phyloP scores from a whole-genome alignment of 2,797 vertebrate genomes.

The Pagetopsis macropterus region DNA sequence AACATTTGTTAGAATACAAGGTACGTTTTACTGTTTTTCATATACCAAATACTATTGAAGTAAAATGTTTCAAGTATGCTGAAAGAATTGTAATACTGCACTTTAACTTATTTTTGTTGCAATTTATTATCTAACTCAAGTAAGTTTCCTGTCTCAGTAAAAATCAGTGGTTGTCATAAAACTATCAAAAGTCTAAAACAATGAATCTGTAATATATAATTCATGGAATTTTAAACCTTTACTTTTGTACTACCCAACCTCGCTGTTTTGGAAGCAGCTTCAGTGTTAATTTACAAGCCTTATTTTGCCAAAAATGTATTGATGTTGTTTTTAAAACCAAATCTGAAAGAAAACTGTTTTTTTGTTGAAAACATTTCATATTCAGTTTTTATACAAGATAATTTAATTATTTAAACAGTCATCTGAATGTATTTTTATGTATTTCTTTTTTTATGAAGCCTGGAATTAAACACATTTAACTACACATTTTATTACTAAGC shows the following conservation, averaged over 20 bases:
- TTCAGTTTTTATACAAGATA: constrained; percentile 23
- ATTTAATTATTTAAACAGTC: constrained; percentile 42
- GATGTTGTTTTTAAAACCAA: constrained; percentile 34
- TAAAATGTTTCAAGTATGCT: constrained; percentile 23
- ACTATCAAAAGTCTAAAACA: background rate
- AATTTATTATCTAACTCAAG: background rate
- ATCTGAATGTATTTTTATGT: constrained; percentile 17
- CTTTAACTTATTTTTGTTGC: constrained; percentile 58
- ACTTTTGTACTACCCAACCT: background rate
- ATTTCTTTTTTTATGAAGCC: background rate
- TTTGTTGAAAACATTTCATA: constrained; percentile 42
- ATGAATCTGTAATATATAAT: background rate
- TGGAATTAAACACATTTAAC: constrained; percentile 1
- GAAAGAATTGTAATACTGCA: constrained; percentile 58
- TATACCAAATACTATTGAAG: constrained; percentile 20
- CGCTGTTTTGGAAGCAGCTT: constrained; percentile 9
- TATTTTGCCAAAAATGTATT: constrained; percentile 26
- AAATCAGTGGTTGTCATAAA: background rate
- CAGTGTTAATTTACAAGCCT: constrained; percentile 12
- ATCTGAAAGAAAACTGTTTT: constrained; percentile 31
- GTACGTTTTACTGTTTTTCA: constrained; percentile 18
- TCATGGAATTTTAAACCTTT: background rate
- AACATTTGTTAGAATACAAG: constrained; percentile 5
- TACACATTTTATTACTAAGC: background rate
- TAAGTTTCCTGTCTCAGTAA: background rate